Percentiles rank a stretch among this genome's conserved stretches.
Conservation (phyloP, 2,797 vertebrate species). For the Gorsachius magnificus region DNA sequence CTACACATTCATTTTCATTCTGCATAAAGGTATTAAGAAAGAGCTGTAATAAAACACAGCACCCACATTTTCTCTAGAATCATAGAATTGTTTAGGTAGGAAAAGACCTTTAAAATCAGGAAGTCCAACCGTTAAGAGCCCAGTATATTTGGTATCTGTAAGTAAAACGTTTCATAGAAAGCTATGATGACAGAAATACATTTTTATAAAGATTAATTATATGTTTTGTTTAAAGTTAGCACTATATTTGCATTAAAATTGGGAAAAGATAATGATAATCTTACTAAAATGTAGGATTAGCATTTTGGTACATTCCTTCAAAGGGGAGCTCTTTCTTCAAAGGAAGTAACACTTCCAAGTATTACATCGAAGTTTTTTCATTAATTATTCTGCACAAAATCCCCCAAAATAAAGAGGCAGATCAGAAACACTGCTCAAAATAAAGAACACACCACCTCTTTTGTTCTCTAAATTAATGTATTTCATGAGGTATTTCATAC, state of each 20-base stretch:
- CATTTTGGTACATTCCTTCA: not conserved
- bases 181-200: not conserved
- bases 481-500: not conserved
- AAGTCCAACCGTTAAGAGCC: not conserved
- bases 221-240: not conserved
- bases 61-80: not conserved
- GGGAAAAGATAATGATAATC: not conserved
- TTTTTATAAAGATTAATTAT: not conserved
- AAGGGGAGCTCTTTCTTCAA: not conserved
- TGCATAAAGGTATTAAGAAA: not conserved
- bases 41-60: not conserved
- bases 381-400: not conserved
- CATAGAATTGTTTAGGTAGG: no score
- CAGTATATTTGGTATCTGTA: not conserved
- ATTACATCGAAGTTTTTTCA: not conserved
- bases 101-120: no score
- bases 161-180: not conserved
- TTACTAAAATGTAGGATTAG: not conserved
- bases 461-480: not conserved
- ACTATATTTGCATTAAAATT: not conserved
- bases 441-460: not conserved
- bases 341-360: not conserved
- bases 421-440: not conserved
- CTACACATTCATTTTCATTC: not conserved
- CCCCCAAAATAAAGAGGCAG: not conserved